These are phyloP conservation scores for Hipparchia sbordonii DNA, from an alignment of 2,888 invertebrate genomes.

Conservation along the genomic window DNA sequence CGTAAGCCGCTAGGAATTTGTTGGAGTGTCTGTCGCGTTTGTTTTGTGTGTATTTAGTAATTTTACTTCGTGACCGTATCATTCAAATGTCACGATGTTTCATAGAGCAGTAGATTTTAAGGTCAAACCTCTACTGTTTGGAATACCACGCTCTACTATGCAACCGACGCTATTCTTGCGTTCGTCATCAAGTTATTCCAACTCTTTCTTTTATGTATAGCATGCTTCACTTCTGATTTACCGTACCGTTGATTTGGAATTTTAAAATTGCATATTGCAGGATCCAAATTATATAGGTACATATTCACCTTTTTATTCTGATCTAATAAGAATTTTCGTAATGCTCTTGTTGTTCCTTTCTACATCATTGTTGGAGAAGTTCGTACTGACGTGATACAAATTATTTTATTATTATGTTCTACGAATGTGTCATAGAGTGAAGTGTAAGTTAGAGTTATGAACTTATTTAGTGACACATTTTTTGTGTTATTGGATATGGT, in stretches of 20 bases:
- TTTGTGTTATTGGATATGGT: slow-evolving; percentile 26
- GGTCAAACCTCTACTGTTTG: slow-evolving; percentile 17
- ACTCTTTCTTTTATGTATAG: not conserved
- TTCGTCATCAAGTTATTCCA: not conserved
- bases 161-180: slow-evolving; percentile 2
- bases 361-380: too few relatives aligned
- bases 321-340: too few relatives aligned
- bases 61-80: slow-evolving; percentile 27
- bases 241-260: not conserved
- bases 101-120: slow-evolving; percentile 20
- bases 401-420: not conserved
- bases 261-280: too few relatives aligned
- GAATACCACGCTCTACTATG: slow-evolving; percentile 15
- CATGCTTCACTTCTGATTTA: not conserved
- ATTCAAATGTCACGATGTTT: slow-evolving; percentile 39
- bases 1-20: slow-evolving; percentile 38
- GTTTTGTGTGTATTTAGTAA: slow-evolving; percentile 15
- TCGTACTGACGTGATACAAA: too few relatives aligned
- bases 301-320: too few relatives aligned
- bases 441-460: not conserved
- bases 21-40: slow-evolving; percentile 26
- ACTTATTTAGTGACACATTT: slow-evolving; percentile 16
- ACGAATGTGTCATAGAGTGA: not conserved
- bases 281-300: too few relatives aligned
- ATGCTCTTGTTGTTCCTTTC: too few relatives aligned